phyloP scores from a whole-genome alignment of 2,113 vertebrate genomes.

The Lasiurus borealis region DNA sequence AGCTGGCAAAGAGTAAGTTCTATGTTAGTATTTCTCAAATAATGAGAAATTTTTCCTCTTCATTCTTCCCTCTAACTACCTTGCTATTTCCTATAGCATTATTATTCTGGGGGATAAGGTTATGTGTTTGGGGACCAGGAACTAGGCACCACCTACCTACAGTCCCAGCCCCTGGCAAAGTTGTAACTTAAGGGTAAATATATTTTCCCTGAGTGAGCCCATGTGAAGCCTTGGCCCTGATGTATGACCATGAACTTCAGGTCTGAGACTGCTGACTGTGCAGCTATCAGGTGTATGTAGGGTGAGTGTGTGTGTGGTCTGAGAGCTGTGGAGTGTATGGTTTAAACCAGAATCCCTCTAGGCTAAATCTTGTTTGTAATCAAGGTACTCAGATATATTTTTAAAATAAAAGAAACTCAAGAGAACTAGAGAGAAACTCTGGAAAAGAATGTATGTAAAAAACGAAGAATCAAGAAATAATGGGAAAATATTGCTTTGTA shows the following conservation, averaged over 20 bases:
- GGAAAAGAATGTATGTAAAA: not conserved
- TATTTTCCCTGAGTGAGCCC: not conserved
- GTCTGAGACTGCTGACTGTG: not conserved
- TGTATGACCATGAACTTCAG: not conserved
- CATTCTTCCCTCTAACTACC: not conserved
- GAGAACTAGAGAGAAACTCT: conserved; percentile 38
- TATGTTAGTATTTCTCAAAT: not conserved
- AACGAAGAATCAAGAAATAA: conserved; percentile 20
- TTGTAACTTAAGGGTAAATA: not conserved
- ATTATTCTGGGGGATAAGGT: not conserved
- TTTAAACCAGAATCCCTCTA: not conserved
- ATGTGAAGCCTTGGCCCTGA: not conserved
- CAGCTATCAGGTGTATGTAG: not conserved
- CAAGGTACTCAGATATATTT: not conserved
- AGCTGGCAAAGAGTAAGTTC: not conserved
- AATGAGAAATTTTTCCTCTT: not conserved
- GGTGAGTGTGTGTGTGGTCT: not conserved
- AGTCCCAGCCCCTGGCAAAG: not conserved
- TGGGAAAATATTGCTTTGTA: not conserved
- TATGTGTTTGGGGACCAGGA: not conserved
- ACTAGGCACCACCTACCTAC: not conserved
- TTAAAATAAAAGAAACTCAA: conserved; percentile 28
- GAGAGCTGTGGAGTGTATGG: not conserved
- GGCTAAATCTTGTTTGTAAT: not conserved
- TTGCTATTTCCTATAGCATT: not conserved